Conservation (phyloP, 2,113 vertebrate species). For the Paradoxurus hermaphroditus region DNA sequence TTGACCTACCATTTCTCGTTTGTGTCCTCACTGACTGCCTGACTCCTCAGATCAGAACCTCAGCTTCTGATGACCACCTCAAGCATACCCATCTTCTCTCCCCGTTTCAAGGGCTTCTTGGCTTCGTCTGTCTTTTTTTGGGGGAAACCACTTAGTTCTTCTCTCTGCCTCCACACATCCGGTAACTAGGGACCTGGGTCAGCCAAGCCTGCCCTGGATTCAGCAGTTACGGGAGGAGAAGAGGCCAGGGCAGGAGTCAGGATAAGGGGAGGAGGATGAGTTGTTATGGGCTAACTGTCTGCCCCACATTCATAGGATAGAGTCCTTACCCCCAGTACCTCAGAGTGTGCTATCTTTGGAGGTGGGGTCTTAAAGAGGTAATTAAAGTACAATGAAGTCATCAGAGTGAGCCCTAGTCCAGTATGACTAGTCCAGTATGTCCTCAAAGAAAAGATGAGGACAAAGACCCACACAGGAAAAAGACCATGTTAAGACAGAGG, state of each 20-base stretch:
- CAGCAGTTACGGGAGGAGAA: not conserved
- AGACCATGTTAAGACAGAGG: not conserved
- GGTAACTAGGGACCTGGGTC: not conserved
- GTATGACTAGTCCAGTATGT: not conserved
- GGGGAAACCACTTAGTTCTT: not conserved
- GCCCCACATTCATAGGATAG: not conserved
- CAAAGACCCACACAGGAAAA: not conserved
- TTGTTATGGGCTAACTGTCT: not conserved
- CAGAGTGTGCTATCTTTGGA: not conserved
- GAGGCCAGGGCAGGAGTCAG: not conserved
- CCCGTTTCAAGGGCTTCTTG: not conserved
- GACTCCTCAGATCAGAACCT: not conserved
- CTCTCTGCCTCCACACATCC: not conserved
- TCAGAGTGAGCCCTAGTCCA: not conserved
- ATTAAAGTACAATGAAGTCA: not conserved
- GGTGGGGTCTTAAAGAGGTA: not conserved
- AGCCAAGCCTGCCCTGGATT: not conserved
- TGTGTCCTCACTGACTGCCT: not conserved
- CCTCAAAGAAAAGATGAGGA: not conserved
- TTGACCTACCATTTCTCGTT: fast-evolving
- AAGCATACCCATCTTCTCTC: not conserved
- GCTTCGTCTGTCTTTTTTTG: not conserved
- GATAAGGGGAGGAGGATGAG: not conserved
- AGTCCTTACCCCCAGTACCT: not conserved
- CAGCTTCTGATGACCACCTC: not conserved